phyloP scores from a whole-genome alignment of 2,888 invertebrate species.

The Xanthorhoe designata region DNA sequence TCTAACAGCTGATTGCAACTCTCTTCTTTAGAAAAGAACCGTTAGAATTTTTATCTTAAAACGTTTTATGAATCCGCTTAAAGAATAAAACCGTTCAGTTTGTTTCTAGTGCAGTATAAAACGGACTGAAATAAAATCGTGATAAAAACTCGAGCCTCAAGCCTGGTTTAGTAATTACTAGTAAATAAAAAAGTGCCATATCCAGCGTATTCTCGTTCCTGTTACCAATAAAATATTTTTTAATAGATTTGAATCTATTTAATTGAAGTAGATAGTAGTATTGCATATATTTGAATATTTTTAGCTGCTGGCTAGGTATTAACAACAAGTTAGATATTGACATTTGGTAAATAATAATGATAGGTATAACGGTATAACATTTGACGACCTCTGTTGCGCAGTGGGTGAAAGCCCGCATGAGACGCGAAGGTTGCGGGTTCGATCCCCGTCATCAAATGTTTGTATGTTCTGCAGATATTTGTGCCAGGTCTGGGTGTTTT shows the following conservation, averaged over 20 bases:
- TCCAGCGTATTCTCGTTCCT: background rate
- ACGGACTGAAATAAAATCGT: background rate
- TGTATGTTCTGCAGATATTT: no score
- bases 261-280: background rate
- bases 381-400: no score
- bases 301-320: background rate
- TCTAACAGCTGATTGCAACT: slow-evolving; percentile 78
- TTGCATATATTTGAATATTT: background rate
- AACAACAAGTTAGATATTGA: no score
- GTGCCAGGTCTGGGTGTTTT: no score
- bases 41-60: slow-evolving; percentile 59
- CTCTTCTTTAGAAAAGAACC: slow-evolving; percentile 66
- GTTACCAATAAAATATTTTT: no score
- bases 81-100: slow-evolving; percentile 7
- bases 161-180: background rate
- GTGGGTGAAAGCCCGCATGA: no score
- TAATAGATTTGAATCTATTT: background rate
- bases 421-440: no score
- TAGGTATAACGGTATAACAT: no score
- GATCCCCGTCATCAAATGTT: no score
- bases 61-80: slow-evolving; percentile 38
- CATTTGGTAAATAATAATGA: no score
- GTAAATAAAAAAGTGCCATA: background rate
- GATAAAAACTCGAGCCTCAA: background rate
- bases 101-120: background rate